Evolutionary conservation across 2,797 vertebrate genomes (phyloP), one percentile per base, ranked within the genome.

Genomic region (Enteromius unitaeniatus): DNA sequence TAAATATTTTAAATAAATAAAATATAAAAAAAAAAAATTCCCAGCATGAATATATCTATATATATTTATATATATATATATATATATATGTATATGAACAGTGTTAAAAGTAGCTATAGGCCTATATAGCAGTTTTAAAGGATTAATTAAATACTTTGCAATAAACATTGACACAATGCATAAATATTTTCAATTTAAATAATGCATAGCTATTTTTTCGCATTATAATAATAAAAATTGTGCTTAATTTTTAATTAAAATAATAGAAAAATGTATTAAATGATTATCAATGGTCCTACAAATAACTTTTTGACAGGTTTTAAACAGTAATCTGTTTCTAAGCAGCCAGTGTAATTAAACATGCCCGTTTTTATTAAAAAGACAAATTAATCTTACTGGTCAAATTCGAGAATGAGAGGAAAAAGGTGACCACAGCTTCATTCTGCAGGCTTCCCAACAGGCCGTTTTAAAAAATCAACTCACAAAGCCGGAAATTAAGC

Each of bases 401-500:
- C 34, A 40, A 60, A 23, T 77, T n/a, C 15, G 6, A 81, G 51
- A 67, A 68, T 45, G 23, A 47, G 31, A 26, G 49, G 21, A 26
- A 23, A 26, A 17, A 65, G 26, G 34, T 64, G 40, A 73, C 34
- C 21, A 51, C n/a, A 45, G 28, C 31, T 75, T 37, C 62, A 42
- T 47, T 49, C n/a, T 31, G 42, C 72, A 64, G 42, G 34, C 65
- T 37, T 73, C 80, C 67, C 81, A 79, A 31, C 53, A 9, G 69
- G 8, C 45, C 60, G 19, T 2, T 74, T 78, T 80, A 51, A 80
- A 79, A 76, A 58, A 76, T 42, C 72, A 67, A 42, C 49, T 13
- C 75, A 76, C 83, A 69, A 78, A 86, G 75, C 13, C 26, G 7
- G 68, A 82, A 82, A 82, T 78, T 34, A 86, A 86, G 69, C 60